These are phyloP conservation scores for Ceramica pisi DNA, from an alignment of 2,888 invertebrate genomes.

Conservation along the genomic window DNA sequence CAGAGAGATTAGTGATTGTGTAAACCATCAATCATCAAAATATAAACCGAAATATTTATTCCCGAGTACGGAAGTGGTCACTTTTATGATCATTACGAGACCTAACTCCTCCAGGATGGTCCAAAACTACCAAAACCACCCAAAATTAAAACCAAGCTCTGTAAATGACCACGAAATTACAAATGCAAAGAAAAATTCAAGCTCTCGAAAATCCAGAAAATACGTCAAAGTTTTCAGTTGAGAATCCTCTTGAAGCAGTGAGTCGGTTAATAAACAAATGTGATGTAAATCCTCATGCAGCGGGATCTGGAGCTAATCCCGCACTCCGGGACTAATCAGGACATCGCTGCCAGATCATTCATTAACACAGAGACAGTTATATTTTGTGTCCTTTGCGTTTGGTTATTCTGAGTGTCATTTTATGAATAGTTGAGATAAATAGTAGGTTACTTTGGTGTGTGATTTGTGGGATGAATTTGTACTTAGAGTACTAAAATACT, in stretches of 20 bases:
- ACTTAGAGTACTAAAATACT: too few relatives aligned
- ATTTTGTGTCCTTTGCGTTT: slow-evolving; percentile 12
- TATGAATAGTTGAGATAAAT: not conserved
- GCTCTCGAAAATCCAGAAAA: slow-evolving; percentile 2
- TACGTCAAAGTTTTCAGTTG: slow-evolving; percentile 11
- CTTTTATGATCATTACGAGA: too few relatives aligned
- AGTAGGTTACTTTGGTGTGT: too few relatives aligned
- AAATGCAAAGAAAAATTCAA: slow-evolving; percentile 14
- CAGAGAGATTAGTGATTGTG: too few relatives aligned
- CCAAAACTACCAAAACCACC: slow-evolving; percentile 10
- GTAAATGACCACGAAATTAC: slow-evolving; percentile 14
- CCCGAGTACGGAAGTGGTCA: too few relatives aligned
- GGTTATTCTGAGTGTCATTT: slow-evolving; percentile 6
- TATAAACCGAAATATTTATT: too few relatives aligned
- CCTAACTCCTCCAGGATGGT: too few relatives aligned
- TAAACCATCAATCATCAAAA: too few relatives aligned
- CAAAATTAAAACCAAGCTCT: too few relatives aligned
- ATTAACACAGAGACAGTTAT: slow-evolving; percentile 15
- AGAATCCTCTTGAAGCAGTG: slow-evolving; percentile 24
- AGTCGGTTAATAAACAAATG: slow-evolving; percentile 54
- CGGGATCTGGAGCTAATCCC: slow-evolving; percentile 45
- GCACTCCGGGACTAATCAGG: slow-evolving; percentile 55
- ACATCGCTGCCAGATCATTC: slow-evolving; percentile 45
- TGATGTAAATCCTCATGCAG: slow-evolving; percentile 44
- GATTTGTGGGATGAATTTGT: too few relatives aligned